Base-by-base conservation (phyloP, 2,888 invertebrate species). In the Neoaliturus tenellus region DNA sequence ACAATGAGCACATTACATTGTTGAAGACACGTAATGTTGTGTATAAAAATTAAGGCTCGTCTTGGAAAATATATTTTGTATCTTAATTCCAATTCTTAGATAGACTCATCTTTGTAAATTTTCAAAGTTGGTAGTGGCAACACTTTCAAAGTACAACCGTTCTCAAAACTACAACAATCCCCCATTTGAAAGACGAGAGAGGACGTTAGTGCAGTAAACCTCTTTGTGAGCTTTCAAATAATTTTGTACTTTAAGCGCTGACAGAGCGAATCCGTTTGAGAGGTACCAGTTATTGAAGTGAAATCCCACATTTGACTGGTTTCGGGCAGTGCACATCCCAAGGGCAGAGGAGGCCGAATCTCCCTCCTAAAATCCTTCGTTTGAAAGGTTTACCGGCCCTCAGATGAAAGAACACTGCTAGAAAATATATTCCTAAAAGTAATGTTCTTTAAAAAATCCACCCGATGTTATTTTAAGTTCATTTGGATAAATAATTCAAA, bases 201-300 rank as follows among this genome's bases (percentile, higher is more conserved):
- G 20, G 4, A 51, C 51, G 51, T 51, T 51, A 51, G 23, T 51
- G 20, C 51, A 23, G 51, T 0, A 51, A 23, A 51, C 10, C n/a
- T 23, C 71, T 71, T 71, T 71, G 39, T 71, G 71, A 41, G 71
- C 71, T 71, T 71, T 71, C 71, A 71, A 20, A 71, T 71, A 71
- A 71, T 71, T 71, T 71, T 2, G 71, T 71, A 23, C 48, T 51
- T 23, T 23, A 51, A 51, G 51, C 51, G 51, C 10, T 2, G 5
- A 48, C 3, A 4, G 3, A 51, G 51, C 23, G 23, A 51, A 51
- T 2, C 51, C n/a, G 20, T 23, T 51, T 51, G 51, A 51, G 51
- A 51, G 23, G 51, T 23, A 51, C 23, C 51, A 51, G 51, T 51
- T 51, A 23, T 51, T 51, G 51, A 51, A 51, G 51, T n/a, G 20